Base-by-base conservation (phyloP, 2,888 invertebrate genomes). In the Clunio marinus region DNA sequence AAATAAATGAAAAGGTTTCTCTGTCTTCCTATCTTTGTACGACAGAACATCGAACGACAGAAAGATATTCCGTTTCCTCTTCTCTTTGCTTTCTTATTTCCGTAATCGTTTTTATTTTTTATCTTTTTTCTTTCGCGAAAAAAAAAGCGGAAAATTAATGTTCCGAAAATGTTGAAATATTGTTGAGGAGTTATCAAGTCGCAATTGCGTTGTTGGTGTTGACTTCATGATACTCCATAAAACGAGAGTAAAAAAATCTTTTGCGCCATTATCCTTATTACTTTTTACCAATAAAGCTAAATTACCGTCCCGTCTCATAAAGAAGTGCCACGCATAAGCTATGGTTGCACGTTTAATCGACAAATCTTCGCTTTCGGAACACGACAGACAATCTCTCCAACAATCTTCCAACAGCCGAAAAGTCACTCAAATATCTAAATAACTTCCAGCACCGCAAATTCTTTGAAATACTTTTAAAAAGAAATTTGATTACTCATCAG, bases 111-210 rank as follows among this genome's bases (percentile, higher is more conserved):
- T 62, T 37, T 62, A 22, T 62, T 22, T 20, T 62, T 22, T 27
- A 10, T 22, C 15, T 15, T 5, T 15, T 15, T 37, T 27, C 1
- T 32, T 7, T 27, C 46, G 41, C 5, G 10, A 27, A 27, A 63
- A 45, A 20, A n/a, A 28, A 58, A 8, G 28, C 17, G 32, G 63
- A 45, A 46, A 65, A 65, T 65, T 65, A 65, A 65, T 65, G 46
- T 46, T 46, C 20, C 20, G 63, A 65, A 65, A 65, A 65, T 46
- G 63, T 28, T 65, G 46, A 65, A 65, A 65, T 65, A 65, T 65
- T n/a, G n/a, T n/a, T 65, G 63, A 65, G 46, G 27, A 46, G 41
- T 41, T 65, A 27, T 41, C 37, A n/a, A 46, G 25, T 58, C 58
- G 28, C 58, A 58, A 41, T 27, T 65, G 46, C 63, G 46, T 65